A percentile compares a stretch with the other conserved stretches of the same genome.
Evolutionary conservation across 2,888 invertebrate genomes (phyloP).

Genomic region (Sclerodermus sp.): DNA sequence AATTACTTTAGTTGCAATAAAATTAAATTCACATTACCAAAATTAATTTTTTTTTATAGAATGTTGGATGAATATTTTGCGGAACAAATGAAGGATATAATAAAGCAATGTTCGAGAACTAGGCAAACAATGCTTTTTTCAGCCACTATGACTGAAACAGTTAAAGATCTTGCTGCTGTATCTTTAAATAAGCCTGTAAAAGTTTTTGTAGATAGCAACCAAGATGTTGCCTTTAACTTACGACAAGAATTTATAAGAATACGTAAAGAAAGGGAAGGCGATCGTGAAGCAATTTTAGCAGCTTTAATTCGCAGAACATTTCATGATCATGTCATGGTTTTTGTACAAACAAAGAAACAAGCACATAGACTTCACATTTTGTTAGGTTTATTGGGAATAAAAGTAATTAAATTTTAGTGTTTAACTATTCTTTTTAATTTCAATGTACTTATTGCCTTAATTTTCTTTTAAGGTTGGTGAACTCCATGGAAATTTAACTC

Average conservation of each 20-base stretch:
- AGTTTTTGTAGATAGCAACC: slow-evolving; percentile 94
- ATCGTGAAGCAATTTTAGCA: slow-evolving; percentile 86
- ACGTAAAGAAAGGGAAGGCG: slow-evolving; percentile 83
- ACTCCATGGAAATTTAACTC: slow-evolving; percentile 94
- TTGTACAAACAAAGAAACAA: slow-evolving; percentile 95
- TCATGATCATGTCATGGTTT: slow-evolving; percentile 88
- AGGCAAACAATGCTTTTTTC: slow-evolving; percentile 97
- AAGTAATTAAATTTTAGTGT: slow-evolving; percentile 64
- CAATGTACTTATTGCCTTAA: too few species aligned
- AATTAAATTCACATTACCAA: not conserved
- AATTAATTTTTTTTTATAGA: slow-evolving; percentile 57
- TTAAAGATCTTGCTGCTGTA: slow-evolving; percentile 90
- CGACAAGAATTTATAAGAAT: slow-evolving; percentile 96
- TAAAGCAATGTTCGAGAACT: slow-evolving; percentile 85
- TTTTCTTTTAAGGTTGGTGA: slow-evolving; percentile 67
- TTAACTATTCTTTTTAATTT: too few species aligned
- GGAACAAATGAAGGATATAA: slow-evolving; percentile 98
- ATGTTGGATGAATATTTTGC: slow-evolving; percentile 99
- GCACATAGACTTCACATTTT: slow-evolving; percentile 93
- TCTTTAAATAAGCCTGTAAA: slow-evolving; percentile 91
- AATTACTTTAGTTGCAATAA: slow-evolving; percentile 8
- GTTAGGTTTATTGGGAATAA: slow-evolving; percentile 85
- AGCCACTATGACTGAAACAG: slow-evolving; percentile 99
- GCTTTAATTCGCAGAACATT: slow-evolving; percentile 87
- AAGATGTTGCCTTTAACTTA: slow-evolving; percentile 92